phyloP scores from a whole-genome alignment of 2,797 vertebrate species.

The Characodon lateralis region DNA sequence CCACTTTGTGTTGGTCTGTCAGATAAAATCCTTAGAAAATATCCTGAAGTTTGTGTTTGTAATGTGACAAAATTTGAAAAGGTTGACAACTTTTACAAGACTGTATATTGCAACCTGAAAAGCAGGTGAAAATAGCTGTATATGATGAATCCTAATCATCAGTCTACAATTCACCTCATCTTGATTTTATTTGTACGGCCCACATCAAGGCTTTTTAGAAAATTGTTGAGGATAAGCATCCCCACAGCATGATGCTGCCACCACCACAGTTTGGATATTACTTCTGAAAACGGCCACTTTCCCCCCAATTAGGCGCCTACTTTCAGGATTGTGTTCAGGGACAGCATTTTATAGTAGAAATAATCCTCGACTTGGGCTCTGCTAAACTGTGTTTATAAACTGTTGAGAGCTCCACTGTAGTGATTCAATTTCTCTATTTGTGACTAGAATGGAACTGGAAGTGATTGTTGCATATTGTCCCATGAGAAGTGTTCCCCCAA shows the following conservation, averaged over 20 bases:
- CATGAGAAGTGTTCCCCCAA: background rate
- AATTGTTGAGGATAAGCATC: too few species aligned
- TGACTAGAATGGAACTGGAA: conserved; percentile 12
- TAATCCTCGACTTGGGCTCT: background rate
- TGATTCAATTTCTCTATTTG: background rate
- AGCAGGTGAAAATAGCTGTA: too few species aligned
- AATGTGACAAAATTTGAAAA: too few species aligned
- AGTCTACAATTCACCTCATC: background rate
- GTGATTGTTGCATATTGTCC: conserved; percentile 21
- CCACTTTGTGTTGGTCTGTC: too few species aligned
- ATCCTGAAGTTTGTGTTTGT: too few species aligned
- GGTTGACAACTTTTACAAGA: too few species aligned
- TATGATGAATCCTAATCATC: too few species aligned
- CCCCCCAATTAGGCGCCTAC: background rate
- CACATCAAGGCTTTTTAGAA: background rate
- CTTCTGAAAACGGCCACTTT: background rate
- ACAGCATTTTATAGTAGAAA: background rate
- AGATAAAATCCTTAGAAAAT: too few species aligned
- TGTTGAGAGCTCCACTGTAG: background rate
- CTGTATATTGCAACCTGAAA: too few species aligned
- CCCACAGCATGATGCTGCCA: too few species aligned
- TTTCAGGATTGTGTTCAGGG: background rate
- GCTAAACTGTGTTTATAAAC: background rate
- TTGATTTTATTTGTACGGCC: background rate
- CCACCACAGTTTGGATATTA: background rate